phyloP scores from a whole-genome alignment of 2,113 vertebrate species.

The Cromileptes altivelis region DNA sequence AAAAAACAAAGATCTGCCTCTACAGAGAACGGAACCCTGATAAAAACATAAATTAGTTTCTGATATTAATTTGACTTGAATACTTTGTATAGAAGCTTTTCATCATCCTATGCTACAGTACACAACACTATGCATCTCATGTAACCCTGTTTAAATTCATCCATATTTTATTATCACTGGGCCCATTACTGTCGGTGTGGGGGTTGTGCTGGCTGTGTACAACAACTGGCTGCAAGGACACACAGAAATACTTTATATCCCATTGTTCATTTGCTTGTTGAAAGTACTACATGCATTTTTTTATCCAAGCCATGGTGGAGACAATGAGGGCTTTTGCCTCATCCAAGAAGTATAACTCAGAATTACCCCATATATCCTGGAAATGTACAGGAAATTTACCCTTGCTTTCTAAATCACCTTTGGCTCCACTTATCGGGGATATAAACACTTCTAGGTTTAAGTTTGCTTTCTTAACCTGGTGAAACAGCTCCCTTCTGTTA shows the following conservation, averaged over 20 bases:
- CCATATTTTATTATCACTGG: conserved; percentile 54
- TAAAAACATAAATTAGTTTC: background rate
- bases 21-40: background rate
- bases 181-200: background rate
- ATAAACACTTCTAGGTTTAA: background rate
- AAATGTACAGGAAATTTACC: background rate
- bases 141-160: conserved; percentile 39
- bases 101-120: background rate
- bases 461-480: background rate
- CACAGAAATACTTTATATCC: background rate
- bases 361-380: conserved; percentile 1
- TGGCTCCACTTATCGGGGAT: no score
- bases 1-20: background rate
- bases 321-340: no score
- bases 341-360: background rate
- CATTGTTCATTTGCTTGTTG: background rate
- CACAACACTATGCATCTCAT: background rate
- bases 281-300: background rate
- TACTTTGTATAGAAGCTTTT: conserved; percentile 2
- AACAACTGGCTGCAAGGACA: background rate
- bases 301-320: background rate
- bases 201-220: background rate
- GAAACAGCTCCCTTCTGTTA: background rate
- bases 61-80: conserved; percentile 3
- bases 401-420: background rate